Evolutionary conservation across 1,140 invertebrate genomes (phyloP).

Genomic region (Lucilia sericata): DNA sequence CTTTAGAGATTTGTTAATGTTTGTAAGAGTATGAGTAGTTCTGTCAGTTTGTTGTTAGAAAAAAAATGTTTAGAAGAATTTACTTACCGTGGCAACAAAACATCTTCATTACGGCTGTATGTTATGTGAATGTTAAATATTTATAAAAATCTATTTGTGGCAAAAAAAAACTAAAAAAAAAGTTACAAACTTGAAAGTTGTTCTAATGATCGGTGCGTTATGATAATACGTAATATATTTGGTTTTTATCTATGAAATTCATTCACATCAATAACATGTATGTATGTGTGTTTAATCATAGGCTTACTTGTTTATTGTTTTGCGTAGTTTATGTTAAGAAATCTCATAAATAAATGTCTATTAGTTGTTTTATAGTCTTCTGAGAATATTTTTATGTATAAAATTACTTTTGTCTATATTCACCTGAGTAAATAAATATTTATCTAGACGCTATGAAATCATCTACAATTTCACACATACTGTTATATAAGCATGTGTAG

Average conservation of each 20-base stretch:
- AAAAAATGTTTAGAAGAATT: background rate
- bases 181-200: conserved; percentile 28
- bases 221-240: conserved; percentile 18
- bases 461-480: too few species aligned
- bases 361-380: conserved; percentile 27
- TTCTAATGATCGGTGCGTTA: conserved; percentile 41
- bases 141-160: conserved; percentile 16
- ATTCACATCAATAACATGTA: background rate
- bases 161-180: background rate
- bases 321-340: background rate
- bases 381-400: background rate
- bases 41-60: background rate
- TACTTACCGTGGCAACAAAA: conserved; percentile 22
- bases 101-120: conserved; percentile 35
- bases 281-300: background rate
- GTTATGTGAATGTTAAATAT: background rate
- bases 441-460: too few species aligned
- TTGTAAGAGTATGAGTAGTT: background rate
- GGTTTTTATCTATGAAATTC: background rate
- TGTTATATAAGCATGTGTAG: background rate
- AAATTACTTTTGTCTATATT: background rate
- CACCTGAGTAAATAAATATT: background rate
- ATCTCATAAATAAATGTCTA: conserved; percentile 4
- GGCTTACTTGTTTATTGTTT: background rate
- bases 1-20: conserved; percentile 33